Base-by-base conservation (phyloP, 2,113 vertebrate genomes). In the Xyrauchen texanus region DNA sequence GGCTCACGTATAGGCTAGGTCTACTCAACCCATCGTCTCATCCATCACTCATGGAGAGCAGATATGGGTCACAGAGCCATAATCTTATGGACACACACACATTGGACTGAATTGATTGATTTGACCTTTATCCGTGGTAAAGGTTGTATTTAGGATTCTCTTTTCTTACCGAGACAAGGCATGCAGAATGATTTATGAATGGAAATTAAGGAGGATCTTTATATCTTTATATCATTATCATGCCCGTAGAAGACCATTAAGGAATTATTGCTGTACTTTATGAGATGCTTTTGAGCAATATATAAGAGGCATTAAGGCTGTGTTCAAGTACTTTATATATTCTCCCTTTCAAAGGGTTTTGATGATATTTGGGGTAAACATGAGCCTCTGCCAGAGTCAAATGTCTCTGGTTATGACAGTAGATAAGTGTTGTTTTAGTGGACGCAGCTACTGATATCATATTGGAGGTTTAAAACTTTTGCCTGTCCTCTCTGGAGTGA, bases 111-210 rank as follows among this genome's bases (percentile, higher is more conserved):
- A 21, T 58, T 58, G 69, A 72, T 72, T 72, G 53, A 72, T 72
- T 58, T 44, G 52, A 72, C 58, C 69, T 72, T 34, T 57, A 8
- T 72, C 21, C 6, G 15, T 34, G 15, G 8, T 21, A 49, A 34
- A 55, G 45, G 49, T 42, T 13, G 55, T 13, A n/a, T 44, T 72
- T 45, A 44, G 69, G 10, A 71, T 55, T 52, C 53, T 57, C 44
- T n/a, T 72, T 15, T 52, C 52, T 45, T 8, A 53, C 69, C 21
- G 69, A 53, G 68, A 16, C 53, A 53, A 52, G 12, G 45, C 13
- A n/a, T 57, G 57, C 52, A 44, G 69, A 0, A 11, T 72, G 53
- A 72, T 58, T 72, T 72, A 72, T 72, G 69, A 72, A 7, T 44
- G 11, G 12, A 34, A n/a, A 52, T n/a, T 4, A 57, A 72, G 13